These are phyloP conservation scores for Chelidonichthys spinosus DNA, from an alignment of 2,797 vertebrate species.

Conservation along the genomic window DNA sequence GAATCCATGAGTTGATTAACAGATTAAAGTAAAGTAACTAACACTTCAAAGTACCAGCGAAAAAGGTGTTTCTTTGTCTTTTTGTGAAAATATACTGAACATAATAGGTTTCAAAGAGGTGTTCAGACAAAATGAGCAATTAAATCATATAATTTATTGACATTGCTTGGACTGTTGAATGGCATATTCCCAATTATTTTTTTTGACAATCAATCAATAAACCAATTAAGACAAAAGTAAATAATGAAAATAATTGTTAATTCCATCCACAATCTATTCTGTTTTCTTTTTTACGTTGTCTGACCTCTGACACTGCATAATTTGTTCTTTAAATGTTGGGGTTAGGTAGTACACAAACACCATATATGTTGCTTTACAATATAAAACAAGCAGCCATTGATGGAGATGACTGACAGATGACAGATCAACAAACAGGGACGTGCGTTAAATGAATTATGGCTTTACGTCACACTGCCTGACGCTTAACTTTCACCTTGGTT, in stretches of 20 bases:
- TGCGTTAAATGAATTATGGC: not conserved
- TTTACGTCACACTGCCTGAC: slow-evolving; percentile 22
- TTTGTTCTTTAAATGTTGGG: not conserved
- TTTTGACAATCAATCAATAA: not conserved
- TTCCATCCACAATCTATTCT: not conserved
- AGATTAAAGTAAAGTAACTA: not conserved
- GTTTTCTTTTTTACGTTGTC: not conserved
- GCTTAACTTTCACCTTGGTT: slow-evolving; percentile 35
- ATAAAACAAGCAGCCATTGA: not conserved
- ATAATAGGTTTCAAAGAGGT: not conserved
- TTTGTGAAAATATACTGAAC: not conserved
- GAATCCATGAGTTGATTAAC: not conserved
- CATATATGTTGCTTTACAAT: not conserved
- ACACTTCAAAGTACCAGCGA: not conserved
- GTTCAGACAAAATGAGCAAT: not conserved
- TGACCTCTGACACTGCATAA: not conserved
- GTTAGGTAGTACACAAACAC: no score
- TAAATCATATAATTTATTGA: not conserved
- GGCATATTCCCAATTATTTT: not conserved
- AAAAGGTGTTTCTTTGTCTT: not conserved
- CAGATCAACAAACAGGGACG: not conserved
- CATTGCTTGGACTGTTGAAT: not conserved
- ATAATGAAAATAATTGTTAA: not conserved
- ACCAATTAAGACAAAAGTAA: not conserved
- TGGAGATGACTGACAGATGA: not conserved